Base-by-base conservation (phyloP, 2,888 invertebrate species). In the Mesochorus sp. region DNA sequence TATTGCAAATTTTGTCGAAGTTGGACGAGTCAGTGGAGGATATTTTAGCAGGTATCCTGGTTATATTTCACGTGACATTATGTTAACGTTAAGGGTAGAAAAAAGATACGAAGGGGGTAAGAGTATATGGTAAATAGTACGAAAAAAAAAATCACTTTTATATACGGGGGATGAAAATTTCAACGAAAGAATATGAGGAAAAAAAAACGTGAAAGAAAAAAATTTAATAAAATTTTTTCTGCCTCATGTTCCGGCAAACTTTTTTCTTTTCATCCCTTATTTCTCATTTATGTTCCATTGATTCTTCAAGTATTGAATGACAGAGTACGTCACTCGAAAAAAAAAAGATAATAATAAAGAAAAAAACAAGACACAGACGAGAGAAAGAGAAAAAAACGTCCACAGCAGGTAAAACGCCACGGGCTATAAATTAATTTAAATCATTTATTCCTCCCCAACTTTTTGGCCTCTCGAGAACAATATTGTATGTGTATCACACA, bases 151-250 rank as follows among this genome's bases (percentile, higher is more conserved):
- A n/a, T n/a, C n/a, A n/a, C n/a, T n/a, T n/a, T n/a, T n/a, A n/a
- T n/a, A n/a, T n/a, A n/a, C n/a, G n/a, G 42, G 59, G 24, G 59
- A n/a, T 5, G 21, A 24, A 1, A n/a, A 59, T 31, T 44, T 14
- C 5, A 39, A 28, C n/a, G 34, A 14, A 17, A 42, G n/a, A 31
- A 14, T 5, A 31, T n/a, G n/a, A 26, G 19, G 59, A 42, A 64
- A 80, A 42, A 68, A 76, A 57, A 42, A 37, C 26, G 34, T 49
- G 51, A 31, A 42, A 68, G 17, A 8, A 59, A 55, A 44, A 57
- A 47, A 26, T 19, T 83, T 82, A 84, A 85, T 87, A 83, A 87
- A 85, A 85, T 84, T 85, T 81, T 81, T 83, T 84, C n/a, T 83
- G 80, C 85, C 75, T 86, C 82, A 82, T 82, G 84, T 86, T 86